phyloP scores from a whole-genome alignment of 1,140 invertebrate species.

The Armadillidium nasatum region DNA sequence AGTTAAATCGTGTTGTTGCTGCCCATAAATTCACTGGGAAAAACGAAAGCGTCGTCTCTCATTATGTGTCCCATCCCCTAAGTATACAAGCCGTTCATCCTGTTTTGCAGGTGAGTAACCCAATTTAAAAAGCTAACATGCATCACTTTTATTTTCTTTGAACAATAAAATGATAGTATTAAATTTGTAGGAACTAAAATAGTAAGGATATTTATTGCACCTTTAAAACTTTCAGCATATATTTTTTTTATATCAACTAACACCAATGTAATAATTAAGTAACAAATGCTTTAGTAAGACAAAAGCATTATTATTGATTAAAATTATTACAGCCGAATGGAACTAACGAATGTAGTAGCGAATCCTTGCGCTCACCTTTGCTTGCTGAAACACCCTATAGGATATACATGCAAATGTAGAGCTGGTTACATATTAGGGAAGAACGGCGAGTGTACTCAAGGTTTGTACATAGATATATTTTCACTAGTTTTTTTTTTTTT shows the following conservation, averaged over 20 bases:
- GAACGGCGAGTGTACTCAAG: slow-evolving; percentile 69
- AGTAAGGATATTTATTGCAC: no score
- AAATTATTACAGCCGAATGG: slow-evolving; percentile 31
- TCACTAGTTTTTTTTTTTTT: no score
- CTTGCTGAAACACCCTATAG: slow-evolving; percentile 66
- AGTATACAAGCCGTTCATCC: slow-evolving; percentile 92
- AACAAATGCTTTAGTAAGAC: no score
- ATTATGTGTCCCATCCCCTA: slow-evolving; percentile 87
- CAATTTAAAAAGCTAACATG: no score
- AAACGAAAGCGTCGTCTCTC: slow-evolving; percentile 88
- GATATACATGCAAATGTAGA: slow-evolving; percentile 85
- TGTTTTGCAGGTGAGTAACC: slow-evolving; percentile 70
- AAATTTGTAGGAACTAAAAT: no score
- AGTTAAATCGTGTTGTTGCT: slow-evolving; percentile 65
- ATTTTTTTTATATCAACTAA: no score
- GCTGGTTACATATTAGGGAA: slow-evolving; percentile 69
- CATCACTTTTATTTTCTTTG: no score
- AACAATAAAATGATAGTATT: no score
- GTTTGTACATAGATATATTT: slow-evolving; percentile 41
- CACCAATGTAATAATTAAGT: no score
- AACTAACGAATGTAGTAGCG: slow-evolving; percentile 45
- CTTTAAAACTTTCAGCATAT: no score
- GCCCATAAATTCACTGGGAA: slow-evolving; percentile 85
- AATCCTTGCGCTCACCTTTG: slow-evolving; percentile 84
- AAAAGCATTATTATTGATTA: background rate